phyloP scores from a whole-genome alignment of 2,888 invertebrate genomes.

The Vesta saturnalis region DNA sequence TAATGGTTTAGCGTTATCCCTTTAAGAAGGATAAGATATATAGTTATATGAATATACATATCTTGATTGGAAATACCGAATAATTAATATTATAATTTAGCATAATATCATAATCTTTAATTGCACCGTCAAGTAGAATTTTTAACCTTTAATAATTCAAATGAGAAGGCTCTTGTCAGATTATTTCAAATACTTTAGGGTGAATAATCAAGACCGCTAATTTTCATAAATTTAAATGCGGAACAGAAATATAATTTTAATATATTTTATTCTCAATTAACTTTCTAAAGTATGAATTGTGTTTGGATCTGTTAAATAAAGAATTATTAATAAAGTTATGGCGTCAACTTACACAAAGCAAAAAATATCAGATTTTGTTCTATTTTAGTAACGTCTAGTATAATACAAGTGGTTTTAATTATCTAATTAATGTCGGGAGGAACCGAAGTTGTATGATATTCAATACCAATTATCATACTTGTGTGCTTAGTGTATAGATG shows the following conservation, averaged over 20 bases:
- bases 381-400: too few relatives aligned
- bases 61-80: background rate
- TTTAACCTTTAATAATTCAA: constrained; percentile 10
- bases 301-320: too few relatives aligned
- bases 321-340: too few relatives aligned
- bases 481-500: too few relatives aligned
- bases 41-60: background rate
- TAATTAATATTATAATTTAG: background rate
- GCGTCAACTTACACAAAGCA: too few relatives aligned
- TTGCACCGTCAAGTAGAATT: too few relatives aligned
- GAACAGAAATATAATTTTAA: background rate
- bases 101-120: background rate
- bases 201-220: constrained; percentile 7
- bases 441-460: too few relatives aligned
- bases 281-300: background rate
- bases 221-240: constrained; percentile 8
- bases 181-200: background rate
- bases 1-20: background rate
- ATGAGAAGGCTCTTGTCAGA: constrained; percentile 6
- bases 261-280: background rate
- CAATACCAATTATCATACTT: too few relatives aligned
- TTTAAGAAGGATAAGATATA: background rate
- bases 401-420: too few relatives aligned
- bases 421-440: too few relatives aligned
- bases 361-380: too few relatives aligned